Evolutionary conservation across 2,113 vertebrate species (phyloP).

Genomic region (Morphnarchus princeps): DNA sequence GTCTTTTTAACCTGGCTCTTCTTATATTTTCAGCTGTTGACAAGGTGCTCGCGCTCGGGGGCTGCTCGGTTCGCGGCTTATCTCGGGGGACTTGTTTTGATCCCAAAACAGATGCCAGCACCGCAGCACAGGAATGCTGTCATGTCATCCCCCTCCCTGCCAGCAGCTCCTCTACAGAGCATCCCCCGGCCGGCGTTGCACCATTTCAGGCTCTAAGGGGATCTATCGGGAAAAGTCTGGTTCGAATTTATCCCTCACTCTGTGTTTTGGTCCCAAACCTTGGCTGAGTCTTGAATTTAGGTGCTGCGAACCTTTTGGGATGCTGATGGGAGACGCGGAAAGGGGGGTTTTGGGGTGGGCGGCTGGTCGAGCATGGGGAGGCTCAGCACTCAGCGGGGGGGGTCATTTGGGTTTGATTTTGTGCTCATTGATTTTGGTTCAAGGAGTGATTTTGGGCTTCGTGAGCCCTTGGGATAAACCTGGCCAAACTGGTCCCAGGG

Average conservation of each 20-base stretch:
- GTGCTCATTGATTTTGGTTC: neutral
- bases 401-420: neutral
- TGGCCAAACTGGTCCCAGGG: neutral
- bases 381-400: neutral
- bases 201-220: neutral
- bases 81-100: neutral
- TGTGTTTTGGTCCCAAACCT: neutral
- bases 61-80: neutral
- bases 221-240: neutral
- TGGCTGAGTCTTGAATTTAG: neutral
- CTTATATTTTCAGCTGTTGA: neutral
- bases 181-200: fast-evolving
- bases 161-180: neutral
- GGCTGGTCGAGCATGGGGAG: fast-evolving
- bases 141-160: neutral
- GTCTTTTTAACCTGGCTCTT: neutral
- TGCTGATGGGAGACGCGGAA: neutral
- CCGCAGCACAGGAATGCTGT: neutral
- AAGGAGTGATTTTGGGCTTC: fast-evolving
- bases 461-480: neutral
- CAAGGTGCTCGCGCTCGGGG: neutral
- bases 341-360: fast-evolving
- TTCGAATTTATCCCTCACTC: neutral
- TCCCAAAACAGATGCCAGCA: neutral
- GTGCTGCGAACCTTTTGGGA: neutral